These are phyloP conservation scores for Parapsyche elsis DNA, from an alignment of 1,140 invertebrate species.

Conservation along the genomic window DNA sequence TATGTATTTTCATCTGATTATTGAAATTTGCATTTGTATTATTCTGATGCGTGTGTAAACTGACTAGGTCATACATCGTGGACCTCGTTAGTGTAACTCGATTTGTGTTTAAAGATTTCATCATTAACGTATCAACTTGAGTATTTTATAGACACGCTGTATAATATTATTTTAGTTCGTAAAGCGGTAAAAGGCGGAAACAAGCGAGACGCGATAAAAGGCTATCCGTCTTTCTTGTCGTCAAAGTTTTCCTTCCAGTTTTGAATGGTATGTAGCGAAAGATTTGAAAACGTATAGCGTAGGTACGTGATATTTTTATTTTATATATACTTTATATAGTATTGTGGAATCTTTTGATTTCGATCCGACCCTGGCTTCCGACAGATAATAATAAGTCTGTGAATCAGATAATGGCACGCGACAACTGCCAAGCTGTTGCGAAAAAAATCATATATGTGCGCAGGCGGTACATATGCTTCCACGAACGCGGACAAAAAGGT, in stretches of 20 bases:
- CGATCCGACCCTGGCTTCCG: constrained; percentile 3
- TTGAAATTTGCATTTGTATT: too few relatives aligned
- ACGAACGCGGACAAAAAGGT: constrained; percentile 27
- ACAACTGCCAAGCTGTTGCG: constrained; percentile 37
- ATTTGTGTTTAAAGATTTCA: neutral
- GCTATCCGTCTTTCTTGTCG: constrained; percentile 21
- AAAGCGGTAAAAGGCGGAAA: constrained; percentile 5
- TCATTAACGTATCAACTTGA: neutral
- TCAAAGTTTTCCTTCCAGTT: constrained; percentile 5
- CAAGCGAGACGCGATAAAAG: constrained; percentile 19
- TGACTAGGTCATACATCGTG: too few relatives aligned
- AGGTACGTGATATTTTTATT: too few relatives aligned
- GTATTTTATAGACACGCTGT: neutral
- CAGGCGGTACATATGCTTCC: constrained; percentile 34
- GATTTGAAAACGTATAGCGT: too few relatives aligned
- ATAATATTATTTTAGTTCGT: neutral
- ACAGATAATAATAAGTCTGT: constrained; percentile 38
- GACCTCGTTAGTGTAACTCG: too few relatives aligned
- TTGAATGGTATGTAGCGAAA: neutral
- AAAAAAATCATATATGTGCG: constrained; percentile 45
- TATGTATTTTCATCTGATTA: too few relatives aligned
- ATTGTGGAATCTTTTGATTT: neutral
- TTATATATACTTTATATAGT: neutral
- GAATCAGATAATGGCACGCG: constrained; percentile 51
- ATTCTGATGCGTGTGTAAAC: too few relatives aligned